Percentiles rank a stretch among this genome's conserved stretches.
These are phyloP conservation scores for Tachyglossus aculeatus DNA, from an alignment of 2,797 vertebrate species.

Conservation along the genomic window DNA sequence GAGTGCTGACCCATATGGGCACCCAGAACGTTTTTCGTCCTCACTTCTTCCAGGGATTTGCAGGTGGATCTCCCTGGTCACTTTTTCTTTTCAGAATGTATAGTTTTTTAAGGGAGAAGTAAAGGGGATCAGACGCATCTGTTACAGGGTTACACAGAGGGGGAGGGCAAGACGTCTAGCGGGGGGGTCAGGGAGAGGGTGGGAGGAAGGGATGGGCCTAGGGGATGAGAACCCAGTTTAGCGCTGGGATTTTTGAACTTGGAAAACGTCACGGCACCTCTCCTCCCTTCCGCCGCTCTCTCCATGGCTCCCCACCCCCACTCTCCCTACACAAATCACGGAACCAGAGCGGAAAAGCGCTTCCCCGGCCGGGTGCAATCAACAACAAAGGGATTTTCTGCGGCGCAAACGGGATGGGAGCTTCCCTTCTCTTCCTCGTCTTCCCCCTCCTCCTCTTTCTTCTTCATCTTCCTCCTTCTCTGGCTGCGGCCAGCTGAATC, in stretches of 20 bases:
- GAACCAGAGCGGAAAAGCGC: background rate
- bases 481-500: no score
- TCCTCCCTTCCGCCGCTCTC: no score
- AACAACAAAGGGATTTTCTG: slow-evolving; percentile 58
- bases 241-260: background rate
- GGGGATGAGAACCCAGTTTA: no score
- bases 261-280: background rate
- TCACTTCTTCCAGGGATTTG: background rate
- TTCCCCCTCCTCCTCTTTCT: no score
- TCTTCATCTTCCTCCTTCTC: no score
- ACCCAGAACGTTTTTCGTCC: background rate
- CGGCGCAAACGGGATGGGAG: background rate
- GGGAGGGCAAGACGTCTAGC: background rate
- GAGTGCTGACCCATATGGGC: background rate
- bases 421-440: background rate
- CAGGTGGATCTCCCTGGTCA: background rate
- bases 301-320: fast-evolving
- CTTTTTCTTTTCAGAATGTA: no score
- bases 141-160: no score
- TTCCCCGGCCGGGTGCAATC: background rate
- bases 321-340: background rate
- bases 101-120: no score
- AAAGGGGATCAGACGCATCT: no score
- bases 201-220: background rate
- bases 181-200: fast-evolving